phyloP scores from a whole-genome alignment of 2,113 vertebrate species.

The Apistogramma diplotaenia region DNA sequence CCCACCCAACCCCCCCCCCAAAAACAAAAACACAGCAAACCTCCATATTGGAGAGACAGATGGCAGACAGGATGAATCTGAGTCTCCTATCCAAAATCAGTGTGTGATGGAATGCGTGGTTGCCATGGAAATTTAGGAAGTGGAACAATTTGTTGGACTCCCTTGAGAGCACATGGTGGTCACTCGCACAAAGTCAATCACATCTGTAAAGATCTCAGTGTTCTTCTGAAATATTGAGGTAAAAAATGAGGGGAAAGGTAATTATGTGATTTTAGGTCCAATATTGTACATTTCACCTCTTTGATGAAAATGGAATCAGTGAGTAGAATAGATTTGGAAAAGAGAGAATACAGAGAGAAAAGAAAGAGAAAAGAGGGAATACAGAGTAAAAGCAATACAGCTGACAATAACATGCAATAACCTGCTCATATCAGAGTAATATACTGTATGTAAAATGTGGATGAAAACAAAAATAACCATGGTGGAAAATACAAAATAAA shows the following conservation, averaged over 20 bases:
- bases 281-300: background rate
- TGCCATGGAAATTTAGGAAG: conserved; percentile 70
- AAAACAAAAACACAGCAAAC: conserved; percentile 58
- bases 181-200: conserved; percentile 14
- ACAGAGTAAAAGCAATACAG: background rate
- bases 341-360: no score
- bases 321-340: no score
- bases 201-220: background rate
- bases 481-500: background rate
- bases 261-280: background rate
- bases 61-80: conserved; percentile 64
- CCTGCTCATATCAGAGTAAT: no score
- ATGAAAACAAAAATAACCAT: background rate
- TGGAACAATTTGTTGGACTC: conserved; percentile 34
- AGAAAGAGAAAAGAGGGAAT: no score
- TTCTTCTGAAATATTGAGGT: background rate
- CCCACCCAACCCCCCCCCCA: no score
- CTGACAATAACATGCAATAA: background rate
- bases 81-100: conserved; percentile 57
- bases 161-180: background rate
- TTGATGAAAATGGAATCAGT: background rate
- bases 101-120: conserved; percentile 53
- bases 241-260: background rate
- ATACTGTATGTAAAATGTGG: background rate
- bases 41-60: conserved; percentile 71